Conservation (phyloP, 2,888 invertebrate genomes). For the Mythimna pallens region DNA sequence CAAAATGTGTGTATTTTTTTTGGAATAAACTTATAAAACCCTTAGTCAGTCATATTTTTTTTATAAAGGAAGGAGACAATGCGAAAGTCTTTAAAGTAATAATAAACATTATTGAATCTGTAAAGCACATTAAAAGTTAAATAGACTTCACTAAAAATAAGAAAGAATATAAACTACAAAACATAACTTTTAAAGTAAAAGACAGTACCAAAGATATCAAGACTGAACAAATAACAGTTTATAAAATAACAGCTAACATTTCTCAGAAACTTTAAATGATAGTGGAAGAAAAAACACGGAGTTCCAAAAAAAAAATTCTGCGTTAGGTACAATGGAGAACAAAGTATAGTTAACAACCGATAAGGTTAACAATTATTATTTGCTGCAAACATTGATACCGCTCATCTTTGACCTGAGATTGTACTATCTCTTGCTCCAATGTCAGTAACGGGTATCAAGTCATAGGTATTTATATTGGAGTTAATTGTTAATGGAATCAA, state of each 20-base stretch:
- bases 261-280: background rate
- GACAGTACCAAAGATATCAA: background rate
- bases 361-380: conserved; percentile 63
- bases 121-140: too few species aligned
- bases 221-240: background rate
- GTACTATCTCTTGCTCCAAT: conserved; percentile 66
- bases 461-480: conserved; percentile 41
- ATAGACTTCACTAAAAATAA: background rate
- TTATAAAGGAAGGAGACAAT: background rate
- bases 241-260: conserved; percentile 19
- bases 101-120: background rate
- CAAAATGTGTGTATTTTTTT: fast-evolving
- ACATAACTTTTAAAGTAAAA: background rate
- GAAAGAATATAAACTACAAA: background rate
- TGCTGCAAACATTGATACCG: conserved; percentile 67
- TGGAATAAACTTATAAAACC: background rate
- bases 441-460: conserved; percentile 60
- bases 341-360: conserved; percentile 57
- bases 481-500: conserved; percentile 32
- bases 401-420: conserved; percentile 73
- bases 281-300: background rate
- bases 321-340: conserved; percentile 50
- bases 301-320: conserved; percentile 30
- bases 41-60: background rate
- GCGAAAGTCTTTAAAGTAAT: background rate